Evolutionary conservation across 1,140 invertebrate genomes (phyloP).

Genomic region (Micrasema minimum): DNA sequence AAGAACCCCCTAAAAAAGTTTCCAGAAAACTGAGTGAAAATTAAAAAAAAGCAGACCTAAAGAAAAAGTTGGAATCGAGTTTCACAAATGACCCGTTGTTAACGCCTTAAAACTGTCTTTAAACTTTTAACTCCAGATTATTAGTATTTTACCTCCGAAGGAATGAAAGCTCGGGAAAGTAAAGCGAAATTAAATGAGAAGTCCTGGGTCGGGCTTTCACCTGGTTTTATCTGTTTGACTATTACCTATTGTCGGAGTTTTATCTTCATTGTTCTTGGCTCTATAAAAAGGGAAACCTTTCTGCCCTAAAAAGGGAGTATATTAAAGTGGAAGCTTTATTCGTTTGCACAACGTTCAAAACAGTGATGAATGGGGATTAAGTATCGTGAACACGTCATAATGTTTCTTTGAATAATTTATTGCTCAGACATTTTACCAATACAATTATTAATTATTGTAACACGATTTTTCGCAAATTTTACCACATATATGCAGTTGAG

Average conservation of each 20-base stretch:
- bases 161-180: conserved; percentile 42
- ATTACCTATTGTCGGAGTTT: conserved; percentile 34
- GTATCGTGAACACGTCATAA: too few species aligned
- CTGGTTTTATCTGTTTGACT: conserved; percentile 47
- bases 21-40: conserved; percentile 26
- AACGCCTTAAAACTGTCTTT: conserved; percentile 51
- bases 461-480: too few species aligned
- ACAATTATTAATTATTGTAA: too few species aligned
- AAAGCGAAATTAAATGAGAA: conserved; percentile 17
- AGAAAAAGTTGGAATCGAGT: conserved; percentile 33
- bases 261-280: conserved; percentile 36
- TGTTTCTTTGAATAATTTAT: too few species aligned
- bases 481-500: too few species aligned
- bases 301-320: conserved; percentile 7
- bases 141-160: conserved; percentile 41
- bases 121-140: conserved; percentile 51
- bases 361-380: too few species aligned
- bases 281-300: conserved; percentile 26
- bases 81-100: conserved; percentile 46
- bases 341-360: conserved; percentile 16
- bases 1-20: conserved; percentile 31
- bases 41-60: conserved; percentile 31
- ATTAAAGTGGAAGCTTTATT: conserved; percentile 35
- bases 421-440: too few species aligned
- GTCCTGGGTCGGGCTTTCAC: conserved; percentile 14